These are phyloP conservation scores for Elgonia sp. DNA, from an alignment of 2,888 invertebrate genomes.

Conservation along the genomic window DNA sequence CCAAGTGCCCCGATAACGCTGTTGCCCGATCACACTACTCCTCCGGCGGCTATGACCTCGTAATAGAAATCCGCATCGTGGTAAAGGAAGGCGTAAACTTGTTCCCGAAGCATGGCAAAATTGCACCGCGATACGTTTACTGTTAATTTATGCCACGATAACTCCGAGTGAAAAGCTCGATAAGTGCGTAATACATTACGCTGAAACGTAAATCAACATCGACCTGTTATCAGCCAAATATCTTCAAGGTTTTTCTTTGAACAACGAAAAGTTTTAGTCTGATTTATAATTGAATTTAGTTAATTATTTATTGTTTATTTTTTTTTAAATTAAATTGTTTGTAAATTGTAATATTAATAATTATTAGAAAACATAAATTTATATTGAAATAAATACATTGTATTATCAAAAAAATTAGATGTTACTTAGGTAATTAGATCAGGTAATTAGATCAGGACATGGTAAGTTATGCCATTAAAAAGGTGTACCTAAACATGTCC, in stretches of 20 bases:
- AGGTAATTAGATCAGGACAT: too few relatives aligned
- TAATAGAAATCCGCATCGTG: conserved; percentile 56
- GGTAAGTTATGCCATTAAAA: too few relatives aligned
- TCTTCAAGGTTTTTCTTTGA: conserved; percentile 26
- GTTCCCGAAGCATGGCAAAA: conserved; percentile 41
- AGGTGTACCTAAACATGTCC: too few relatives aligned
- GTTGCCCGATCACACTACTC: conserved; percentile 32
- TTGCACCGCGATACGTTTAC: conserved; percentile 42
- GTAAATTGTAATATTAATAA: too few relatives aligned
- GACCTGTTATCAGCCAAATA: conserved; percentile 29
- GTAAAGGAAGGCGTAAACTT: conserved; percentile 62
- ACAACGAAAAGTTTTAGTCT: conserved; percentile 16
- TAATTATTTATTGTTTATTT: too few relatives aligned
- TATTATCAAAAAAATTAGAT: too few relatives aligned
- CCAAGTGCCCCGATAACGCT: conserved; percentile 28
- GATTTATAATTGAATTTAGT: conserved; percentile 39
- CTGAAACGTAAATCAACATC: conserved; percentile 36
- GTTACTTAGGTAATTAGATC: too few relatives aligned
- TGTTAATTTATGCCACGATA: conserved; percentile 62
- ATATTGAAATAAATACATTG: too few relatives aligned
- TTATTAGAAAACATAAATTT: too few relatives aligned
- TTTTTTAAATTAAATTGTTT: too few relatives aligned
- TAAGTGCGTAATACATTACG: conserved; percentile 40
- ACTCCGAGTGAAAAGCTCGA: conserved; percentile 50
- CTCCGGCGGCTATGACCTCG: conserved; percentile 46